phyloP scores from a whole-genome alignment of 2,888 invertebrate genomes.

The Napeogenes inachia region DNA sequence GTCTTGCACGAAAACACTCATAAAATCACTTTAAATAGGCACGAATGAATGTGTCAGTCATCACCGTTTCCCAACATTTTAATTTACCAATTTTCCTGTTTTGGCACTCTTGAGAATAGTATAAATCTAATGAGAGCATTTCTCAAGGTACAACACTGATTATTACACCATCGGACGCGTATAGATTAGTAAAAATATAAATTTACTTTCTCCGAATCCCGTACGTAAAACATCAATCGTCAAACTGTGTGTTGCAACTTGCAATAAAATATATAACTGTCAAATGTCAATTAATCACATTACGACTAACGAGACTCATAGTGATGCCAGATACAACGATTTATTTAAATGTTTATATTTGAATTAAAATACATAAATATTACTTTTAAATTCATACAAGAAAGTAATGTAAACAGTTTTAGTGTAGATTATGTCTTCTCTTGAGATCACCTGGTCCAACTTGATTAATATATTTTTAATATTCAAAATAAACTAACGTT shows the following conservation, averaged over 20 bases:
- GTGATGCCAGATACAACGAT: constrained; percentile 8
- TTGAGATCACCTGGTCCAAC: too few species aligned
- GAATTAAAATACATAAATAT: too few species aligned
- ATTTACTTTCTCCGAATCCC: constrained; percentile 66
- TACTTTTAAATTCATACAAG: too few species aligned
- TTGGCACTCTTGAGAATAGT: constrained; percentile 45
- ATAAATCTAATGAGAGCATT: constrained; percentile 52
- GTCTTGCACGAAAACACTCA: constrained; percentile 50
- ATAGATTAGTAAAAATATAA: constrained; percentile 45
- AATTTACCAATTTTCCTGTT: constrained; percentile 40
- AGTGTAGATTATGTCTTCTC: too few species aligned
- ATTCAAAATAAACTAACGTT: too few species aligned
- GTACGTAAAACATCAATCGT: constrained; percentile 44
- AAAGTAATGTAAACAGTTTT: too few species aligned
- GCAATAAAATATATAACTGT: constrained; percentile 9
- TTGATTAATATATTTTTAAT: too few species aligned
- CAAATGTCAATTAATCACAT: constrained; percentile 31
- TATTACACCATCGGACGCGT: constrained; percentile 46
- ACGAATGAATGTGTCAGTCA: constrained; percentile 57
- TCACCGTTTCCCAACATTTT: constrained; percentile 57
- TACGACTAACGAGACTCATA: constrained; percentile 9
- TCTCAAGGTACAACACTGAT: constrained; percentile 50
- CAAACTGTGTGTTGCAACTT: constrained; percentile 39
- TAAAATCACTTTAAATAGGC: constrained; percentile 58
- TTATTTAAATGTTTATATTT: too few species aligned